Base-by-base conservation (phyloP, 2,113 vertebrate genomes). In the Periophthalmodon schlosseri region DNA sequence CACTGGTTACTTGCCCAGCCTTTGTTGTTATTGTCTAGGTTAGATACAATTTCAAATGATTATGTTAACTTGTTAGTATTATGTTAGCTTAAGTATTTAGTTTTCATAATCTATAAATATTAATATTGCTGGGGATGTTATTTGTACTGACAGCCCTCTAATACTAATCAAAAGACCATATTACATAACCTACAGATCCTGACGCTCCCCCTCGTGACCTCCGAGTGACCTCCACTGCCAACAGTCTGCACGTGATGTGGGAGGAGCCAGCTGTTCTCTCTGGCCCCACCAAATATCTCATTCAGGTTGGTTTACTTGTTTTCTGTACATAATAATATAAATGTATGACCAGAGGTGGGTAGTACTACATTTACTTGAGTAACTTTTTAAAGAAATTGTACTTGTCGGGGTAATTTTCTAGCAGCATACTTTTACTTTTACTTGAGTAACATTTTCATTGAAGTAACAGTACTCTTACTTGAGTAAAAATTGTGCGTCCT, bases 231-330 rank as follows among this genome's bases (percentile, higher is more conserved):
- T 88, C 94, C 36, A 96, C 95, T 65, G 92, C 95, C 73, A 93
- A 90, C 69, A 94, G 93, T 74, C 91, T 99, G 83, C 94, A 81
- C 78, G 92, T 99, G 79, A 89, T 78, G 65, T 99, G 98, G 98
- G 92, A 79, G 7, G 89, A 95, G 75, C 97, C 98, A 64, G 78
- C 77, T 57, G 36, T 96, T 85, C 91, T 99, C 63, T 96, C 97
- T 0, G 98, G 97, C 77, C 96, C 95, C 39, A 99, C 94, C 0
- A 95, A 93, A 57, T 99, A 98, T 84, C 93, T 98, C 74, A 93
- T 99, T 71, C 93, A 96, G 44, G 68, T 98, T 68, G 88, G 88
- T 69, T 92, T 91, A 68, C 49, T 52, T 18, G 16, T 52, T 50
- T 50, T 9, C 4, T 54, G 18, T 8, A n/a, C 20, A 54, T n/a